These are phyloP conservation scores for Neopelma chrysocephalum DNA, from an alignment of 2,797 vertebrate genomes.

Conservation along the genomic window DNA sequence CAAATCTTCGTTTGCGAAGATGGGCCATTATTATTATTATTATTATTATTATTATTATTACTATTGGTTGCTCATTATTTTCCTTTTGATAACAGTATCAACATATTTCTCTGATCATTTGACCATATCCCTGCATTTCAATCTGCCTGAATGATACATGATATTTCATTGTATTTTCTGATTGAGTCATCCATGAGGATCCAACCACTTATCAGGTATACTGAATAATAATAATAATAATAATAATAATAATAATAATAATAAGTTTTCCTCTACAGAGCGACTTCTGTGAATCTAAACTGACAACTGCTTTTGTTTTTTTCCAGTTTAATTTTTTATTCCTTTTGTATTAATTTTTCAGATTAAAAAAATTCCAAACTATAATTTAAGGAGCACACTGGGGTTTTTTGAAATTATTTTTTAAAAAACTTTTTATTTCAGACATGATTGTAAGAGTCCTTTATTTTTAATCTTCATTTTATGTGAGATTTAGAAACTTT, in stretches of 20 bases:
- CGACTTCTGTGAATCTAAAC: neutral
- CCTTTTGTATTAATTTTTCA: neutral
- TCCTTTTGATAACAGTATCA: neutral
- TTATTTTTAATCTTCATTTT: neutral
- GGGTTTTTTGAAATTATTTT: neutral
- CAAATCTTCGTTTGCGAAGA: too few relatives aligned
- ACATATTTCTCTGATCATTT: neutral
- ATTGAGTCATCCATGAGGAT: rapidly evolving
- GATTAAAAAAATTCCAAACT: neutral
- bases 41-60: too few relatives aligned
- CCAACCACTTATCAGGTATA: neutral
- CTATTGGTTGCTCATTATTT: neutral
- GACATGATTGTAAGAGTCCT: neutral
- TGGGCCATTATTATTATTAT: too few relatives aligned
- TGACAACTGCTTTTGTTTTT: neutral
- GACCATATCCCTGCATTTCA: neutral
- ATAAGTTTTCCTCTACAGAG: neutral
- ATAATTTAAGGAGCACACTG: neutral
- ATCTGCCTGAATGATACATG: neutral
- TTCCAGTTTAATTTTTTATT: neutral
- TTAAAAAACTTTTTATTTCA: neutral
- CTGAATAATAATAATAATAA: neutral
- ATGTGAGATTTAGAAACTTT: neutral
- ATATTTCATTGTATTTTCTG: neutral
- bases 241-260: neutral